Evolutionary conservation across 2,888 invertebrate species (phyloP), one percentile per base, ranked within the genome.

Genomic region (Acanthopleura granulata): DNA sequence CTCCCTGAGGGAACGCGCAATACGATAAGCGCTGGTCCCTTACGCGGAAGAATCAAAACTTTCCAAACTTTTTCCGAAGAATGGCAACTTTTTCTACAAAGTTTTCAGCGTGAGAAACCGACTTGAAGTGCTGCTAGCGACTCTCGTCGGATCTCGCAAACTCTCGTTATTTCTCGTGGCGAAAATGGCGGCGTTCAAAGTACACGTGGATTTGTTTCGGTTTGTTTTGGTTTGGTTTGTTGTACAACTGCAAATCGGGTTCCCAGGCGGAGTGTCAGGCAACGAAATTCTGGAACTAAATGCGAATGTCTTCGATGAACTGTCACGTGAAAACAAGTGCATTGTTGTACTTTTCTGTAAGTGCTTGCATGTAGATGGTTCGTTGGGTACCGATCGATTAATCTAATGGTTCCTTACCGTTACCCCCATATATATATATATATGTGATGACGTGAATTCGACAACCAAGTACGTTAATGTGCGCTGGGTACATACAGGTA

Each of bases 271-370:
- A 6, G 66, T 15, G 6, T 16, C 66, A 25, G 25, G 29, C 16
- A 66, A 66, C 25, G 66, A 66, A 66, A 66, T 66, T 16, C 29
- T 66, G 3, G 66, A 66, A 27, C 29, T 66, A 27, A 27, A 66
- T 66, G 66, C 66, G 6, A 22, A 22, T 22, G 25, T 3, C 1
- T 27, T 66, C 66, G 66, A 66, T 27, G 66, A 66, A 27, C 29
- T 66, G 22, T 66, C 66, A 22, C 66, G 29, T 27, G 29, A 66
- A 22, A 22, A 27, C 66, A 27, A 22, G 25, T 66, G 16, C 66
- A 25, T 66, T 66, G 66, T 66, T 1, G 25, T 66, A 27, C 66
- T 66, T 27, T 66, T 66, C 29, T 66, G 66, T 66, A 27, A 66
- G 66, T 66, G 6, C 25, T 15, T 66, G 15, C 22, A 57, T 57